phyloP scores from a whole-genome alignment of 2,888 invertebrate genomes.

The Sycophila texana region DNA sequence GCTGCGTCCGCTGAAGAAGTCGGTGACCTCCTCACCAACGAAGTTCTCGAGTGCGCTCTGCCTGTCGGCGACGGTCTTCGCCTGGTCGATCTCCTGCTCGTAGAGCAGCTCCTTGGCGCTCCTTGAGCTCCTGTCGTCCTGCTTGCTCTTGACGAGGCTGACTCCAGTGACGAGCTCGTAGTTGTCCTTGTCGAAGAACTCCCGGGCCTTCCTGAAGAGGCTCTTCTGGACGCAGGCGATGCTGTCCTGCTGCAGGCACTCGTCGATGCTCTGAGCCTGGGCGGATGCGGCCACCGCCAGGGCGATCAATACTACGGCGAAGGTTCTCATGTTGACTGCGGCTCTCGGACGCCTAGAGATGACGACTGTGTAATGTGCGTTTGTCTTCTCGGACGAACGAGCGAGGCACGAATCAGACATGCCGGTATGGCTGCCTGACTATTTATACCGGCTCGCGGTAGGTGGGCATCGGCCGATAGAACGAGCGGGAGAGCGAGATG shows the following conservation, averaged over 20 bases:
- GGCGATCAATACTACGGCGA: constrained; percentile 60
- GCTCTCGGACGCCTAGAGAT: background rate
- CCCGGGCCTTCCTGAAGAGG: constrained; percentile 79
- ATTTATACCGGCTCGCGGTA: constrained; percentile 50
- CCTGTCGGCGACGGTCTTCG: constrained; percentile 77
- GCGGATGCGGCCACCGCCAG: constrained; percentile 63
- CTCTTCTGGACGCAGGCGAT: constrained; percentile 81
- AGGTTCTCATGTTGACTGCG: constrained; percentile 61
- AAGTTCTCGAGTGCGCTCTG: constrained; percentile 79
- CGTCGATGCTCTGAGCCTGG: constrained; percentile 75
- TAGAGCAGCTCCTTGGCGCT: constrained; percentile 75
- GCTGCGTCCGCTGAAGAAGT: constrained; percentile 79
- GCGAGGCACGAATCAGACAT: constrained; percentile 51
- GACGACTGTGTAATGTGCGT: constrained; percentile 9
- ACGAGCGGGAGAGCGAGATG: constrained; percentile 9
- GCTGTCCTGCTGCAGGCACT: constrained; percentile 80
- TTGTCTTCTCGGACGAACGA: constrained; percentile 52
- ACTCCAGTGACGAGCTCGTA: constrained; percentile 79
- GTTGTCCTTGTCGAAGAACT: constrained; percentile 79
- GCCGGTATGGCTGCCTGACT: constrained; percentile 49
- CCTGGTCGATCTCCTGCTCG: constrained; percentile 77
- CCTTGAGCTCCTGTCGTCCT: constrained; percentile 73
- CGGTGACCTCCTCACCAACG: constrained; percentile 77
- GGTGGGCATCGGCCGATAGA: constrained; percentile 37
- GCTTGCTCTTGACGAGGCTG: constrained; percentile 74